These are phyloP conservation scores for Podocnemis expansa DNA, from an alignment of 2,113 vertebrate species.

Conservation along the genomic window DNA sequence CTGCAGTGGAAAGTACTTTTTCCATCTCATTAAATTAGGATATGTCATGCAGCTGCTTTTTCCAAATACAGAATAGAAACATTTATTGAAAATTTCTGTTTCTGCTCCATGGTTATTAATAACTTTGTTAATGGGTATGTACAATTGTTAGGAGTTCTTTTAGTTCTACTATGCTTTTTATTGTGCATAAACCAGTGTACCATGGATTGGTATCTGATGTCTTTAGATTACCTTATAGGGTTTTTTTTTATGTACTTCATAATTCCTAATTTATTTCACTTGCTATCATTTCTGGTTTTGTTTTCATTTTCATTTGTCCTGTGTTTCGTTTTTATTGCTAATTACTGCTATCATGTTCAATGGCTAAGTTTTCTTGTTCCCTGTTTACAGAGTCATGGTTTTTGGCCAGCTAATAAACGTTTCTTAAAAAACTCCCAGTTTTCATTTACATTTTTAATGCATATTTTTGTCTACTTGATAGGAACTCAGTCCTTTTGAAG, in stretches of 20 bases:
- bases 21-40: too few relatives aligned
- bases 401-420: not conserved
- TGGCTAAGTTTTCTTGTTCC: not conserved
- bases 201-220: not conserved
- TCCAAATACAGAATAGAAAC: not conserved
- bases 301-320: not conserved
- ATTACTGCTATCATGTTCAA: not conserved
- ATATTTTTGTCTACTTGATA: not conserved
- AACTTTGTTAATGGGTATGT: not conserved
- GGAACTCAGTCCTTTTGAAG: not conserved
- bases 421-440: not conserved
- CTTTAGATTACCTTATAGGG: not conserved
- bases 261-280: not conserved
- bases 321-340: not conserved
- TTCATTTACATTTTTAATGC: not conserved
- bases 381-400: too few relatives aligned
- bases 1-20: too few relatives aligned
- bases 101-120: not conserved
- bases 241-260: not conserved
- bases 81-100: not conserved
- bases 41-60: not conserved
- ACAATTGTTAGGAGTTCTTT: not conserved
- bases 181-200: not conserved
- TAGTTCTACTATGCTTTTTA: not conserved
- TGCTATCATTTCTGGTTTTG: not conserved